A percentile compares a stretch with the other conserved stretches of the same genome.
Conservation (phyloP, 1,140 invertebrate species). For the Aphaenogaster rudis region DNA sequence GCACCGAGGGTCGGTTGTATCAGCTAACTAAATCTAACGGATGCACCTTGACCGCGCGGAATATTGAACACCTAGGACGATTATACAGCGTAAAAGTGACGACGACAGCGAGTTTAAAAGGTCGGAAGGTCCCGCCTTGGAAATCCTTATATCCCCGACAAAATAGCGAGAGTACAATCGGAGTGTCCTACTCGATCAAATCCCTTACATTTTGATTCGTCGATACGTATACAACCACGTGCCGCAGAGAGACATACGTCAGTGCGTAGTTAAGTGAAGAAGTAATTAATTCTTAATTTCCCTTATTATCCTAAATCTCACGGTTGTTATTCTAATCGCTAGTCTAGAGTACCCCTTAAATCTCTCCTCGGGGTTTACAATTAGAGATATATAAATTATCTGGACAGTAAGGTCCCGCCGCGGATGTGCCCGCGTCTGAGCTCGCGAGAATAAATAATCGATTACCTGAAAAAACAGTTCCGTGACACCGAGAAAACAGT, state of each 20-base stretch:
- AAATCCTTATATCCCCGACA: not conserved
- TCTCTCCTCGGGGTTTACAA: not conserved
- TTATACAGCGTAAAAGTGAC: constrained; percentile 30
- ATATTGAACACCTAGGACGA: constrained; percentile 40
- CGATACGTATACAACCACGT: constrained; percentile 14
- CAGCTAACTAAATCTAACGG: constrained; percentile 28
- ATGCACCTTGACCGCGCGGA: constrained; percentile 21
- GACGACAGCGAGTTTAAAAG: constrained; percentile 15
- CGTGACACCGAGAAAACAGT: constrained; percentile 9
- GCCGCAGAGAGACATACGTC: not conserved
- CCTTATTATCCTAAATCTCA: not conserved
- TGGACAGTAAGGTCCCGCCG: not conserved
- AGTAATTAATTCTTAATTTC: constrained; percentile 6
- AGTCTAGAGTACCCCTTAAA: not conserved
- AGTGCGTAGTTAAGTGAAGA: constrained; percentile 10
- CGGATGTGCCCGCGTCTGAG: not conserved
- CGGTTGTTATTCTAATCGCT: not conserved
- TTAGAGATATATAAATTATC: constrained; percentile 43
- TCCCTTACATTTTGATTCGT: constrained; percentile 5
- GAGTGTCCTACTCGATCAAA: not conserved
- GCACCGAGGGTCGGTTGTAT: constrained; percentile 1
- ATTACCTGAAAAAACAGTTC: not conserved
- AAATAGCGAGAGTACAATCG: not conserved
- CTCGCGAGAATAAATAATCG: constrained; percentile 23
- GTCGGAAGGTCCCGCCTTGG: not conserved